These are phyloP conservation scores for Strigamia transsilvanica DNA, from an alignment of 2,888 invertebrate species.

Conservation along the genomic window DNA sequence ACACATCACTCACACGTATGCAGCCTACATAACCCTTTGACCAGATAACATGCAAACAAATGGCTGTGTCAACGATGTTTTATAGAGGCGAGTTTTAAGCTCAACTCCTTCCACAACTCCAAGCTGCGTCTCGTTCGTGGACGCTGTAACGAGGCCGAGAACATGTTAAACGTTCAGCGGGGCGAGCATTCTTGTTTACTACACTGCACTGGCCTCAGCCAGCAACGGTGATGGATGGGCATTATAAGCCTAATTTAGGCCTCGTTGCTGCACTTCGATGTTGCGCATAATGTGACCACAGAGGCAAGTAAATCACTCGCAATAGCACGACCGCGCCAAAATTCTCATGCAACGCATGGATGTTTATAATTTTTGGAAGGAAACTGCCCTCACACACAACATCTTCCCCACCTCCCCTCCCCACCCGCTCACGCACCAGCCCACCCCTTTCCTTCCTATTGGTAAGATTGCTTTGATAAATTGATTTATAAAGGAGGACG, in stretches of 20 bases:
- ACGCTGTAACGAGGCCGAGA: slow-evolving; percentile 43
- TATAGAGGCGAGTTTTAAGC: slow-evolving; percentile 53
- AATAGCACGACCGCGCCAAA: slow-evolving; percentile 52
- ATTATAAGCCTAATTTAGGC: slow-evolving; percentile 54
- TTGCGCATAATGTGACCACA: slow-evolving; percentile 55
- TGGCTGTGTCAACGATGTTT: slow-evolving; percentile 52
- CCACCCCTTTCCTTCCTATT: slow-evolving; percentile 50
- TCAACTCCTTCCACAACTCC: slow-evolving; percentile 29
- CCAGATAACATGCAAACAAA: slow-evolving; percentile 52
- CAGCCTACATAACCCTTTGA: slow-evolving; percentile 51
- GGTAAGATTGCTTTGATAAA: slow-evolving; percentile 54
- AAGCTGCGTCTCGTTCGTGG: slow-evolving; percentile 40
- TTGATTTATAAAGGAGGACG: slow-evolving; percentile 53
- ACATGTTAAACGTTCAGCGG: slow-evolving; percentile 52
- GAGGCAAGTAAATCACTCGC: slow-evolving; percentile 53
- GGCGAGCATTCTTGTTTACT: slow-evolving; percentile 53
- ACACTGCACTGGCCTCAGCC: slow-evolving; percentile 49
- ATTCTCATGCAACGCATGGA: slow-evolving; percentile 50
- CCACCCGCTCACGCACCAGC: background rate
- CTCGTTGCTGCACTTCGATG: slow-evolving; percentile 53
- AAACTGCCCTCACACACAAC: slow-evolving; percentile 50
- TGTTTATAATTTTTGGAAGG: slow-evolving; percentile 54
- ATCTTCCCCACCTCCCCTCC: slow-evolving; percentile 15
- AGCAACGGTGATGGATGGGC: slow-evolving; percentile 52
- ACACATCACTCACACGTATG: slow-evolving; percentile 50